Evolutionary conservation across 2,113 vertebrate genomes (phyloP), one percentile per base, ranked within the genome.

Genomic region (Narcine bancroftii): DNA sequence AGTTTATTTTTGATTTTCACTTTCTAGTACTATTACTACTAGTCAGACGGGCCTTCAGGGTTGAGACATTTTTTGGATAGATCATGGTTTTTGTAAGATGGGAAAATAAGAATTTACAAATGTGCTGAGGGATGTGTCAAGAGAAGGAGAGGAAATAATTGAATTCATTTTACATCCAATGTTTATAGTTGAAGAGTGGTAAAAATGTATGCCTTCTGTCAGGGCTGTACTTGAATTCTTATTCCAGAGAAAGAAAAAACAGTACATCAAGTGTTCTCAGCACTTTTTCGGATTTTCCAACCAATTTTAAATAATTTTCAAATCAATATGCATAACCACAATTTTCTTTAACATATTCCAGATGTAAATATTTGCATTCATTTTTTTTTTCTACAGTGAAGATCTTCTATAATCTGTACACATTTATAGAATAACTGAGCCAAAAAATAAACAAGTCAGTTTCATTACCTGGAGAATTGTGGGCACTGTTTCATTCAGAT

Each of bases 401-500:
- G n/a, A 39, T 65, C 33, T 65, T 39, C 6, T 26, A 89, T 24
- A 33, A 87, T n/a, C 42, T 50, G 11, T 72, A 39, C 63, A 45
- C 29, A 91, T 26, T 45, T 39, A 45, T 24, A 69, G 63, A 15
- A 29, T 69, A 91, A 69, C 4, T 42, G 71, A 87, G 17, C 72
- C 3, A 60, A 17, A 83, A 3, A 85, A 19, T 19, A 56, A 24
- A 91, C 60, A 91, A 69, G 45, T 65, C 63, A 92, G 83, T 13
- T 87, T 71, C 21, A 77, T 89, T 95, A 98, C 97, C 96, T 98
- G 97, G 71, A 98, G 94, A 92, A 99, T 95, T 29, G 98, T 99
- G 92, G 98, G 97, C 72, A 99, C 94, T 0, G 96, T 97, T 94
- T 98, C 97, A 1, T 98, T 96, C 83, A 99, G 95, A 94, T 99